A percentile compares a stretch with the other conserved stretches of the same genome.
These are phyloP conservation scores for Conus ventricosus DNA, from an alignment of 1,140 invertebrate species.

Conservation along the genomic window DNA sequence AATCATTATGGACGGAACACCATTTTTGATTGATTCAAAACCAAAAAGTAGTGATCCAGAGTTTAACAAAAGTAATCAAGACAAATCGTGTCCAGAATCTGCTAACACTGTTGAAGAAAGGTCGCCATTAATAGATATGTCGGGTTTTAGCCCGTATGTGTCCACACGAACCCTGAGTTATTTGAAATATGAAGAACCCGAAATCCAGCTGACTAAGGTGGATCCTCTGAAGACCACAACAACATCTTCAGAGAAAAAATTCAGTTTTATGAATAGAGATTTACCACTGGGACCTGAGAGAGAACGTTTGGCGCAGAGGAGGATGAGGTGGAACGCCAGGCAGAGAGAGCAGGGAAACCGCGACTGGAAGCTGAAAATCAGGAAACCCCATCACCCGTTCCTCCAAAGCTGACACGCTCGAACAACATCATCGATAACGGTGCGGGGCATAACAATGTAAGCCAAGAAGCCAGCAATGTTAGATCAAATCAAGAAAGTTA, in stretches of 20 bases:
- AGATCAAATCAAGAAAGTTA: neutral
- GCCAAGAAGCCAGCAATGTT: neutral
- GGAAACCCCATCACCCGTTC: neutral
- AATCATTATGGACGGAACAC: neutral
- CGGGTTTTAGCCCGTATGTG: neutral
- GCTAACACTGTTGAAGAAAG: neutral
- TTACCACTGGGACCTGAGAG: neutral
- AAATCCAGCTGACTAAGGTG: neutral
- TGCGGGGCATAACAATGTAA: neutral
- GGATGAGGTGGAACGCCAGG: neutral
- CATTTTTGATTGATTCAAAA: neutral
- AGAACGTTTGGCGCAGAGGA: neutral
- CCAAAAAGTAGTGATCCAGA: neutral
- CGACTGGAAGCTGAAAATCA: neutral
- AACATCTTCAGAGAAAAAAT: neutral
- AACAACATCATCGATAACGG: neutral
- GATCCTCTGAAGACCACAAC: neutral
- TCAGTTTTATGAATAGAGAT: neutral
- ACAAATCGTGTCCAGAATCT: neutral
- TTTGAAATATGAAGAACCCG: conserved; percentile 3
- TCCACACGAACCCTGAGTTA: neutral
- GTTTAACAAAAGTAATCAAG: neutral
- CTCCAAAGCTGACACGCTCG: neutral
- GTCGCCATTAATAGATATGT: no score
- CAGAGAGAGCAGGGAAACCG: neutral